phyloP scores from a whole-genome alignment of 2,113 vertebrate species.

The Pseudopodoces humilis region DNA sequence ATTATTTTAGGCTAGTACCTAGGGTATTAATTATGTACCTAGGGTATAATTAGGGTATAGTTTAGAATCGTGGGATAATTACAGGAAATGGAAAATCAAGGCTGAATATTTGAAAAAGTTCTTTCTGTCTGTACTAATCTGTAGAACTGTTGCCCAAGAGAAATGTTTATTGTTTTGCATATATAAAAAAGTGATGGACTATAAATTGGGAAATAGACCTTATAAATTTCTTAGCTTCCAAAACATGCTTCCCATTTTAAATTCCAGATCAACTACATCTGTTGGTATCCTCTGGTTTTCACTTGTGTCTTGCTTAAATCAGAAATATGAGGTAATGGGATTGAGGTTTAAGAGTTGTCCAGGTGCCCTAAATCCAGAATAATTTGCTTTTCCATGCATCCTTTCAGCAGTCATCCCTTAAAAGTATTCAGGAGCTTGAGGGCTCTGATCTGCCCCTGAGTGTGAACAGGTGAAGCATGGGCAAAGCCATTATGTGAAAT shows the following conservation, averaged over 20 bases:
- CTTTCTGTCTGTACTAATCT: neutral
- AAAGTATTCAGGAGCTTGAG: neutral
- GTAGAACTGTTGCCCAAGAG: constrained; percentile 6
- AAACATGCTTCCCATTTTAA: neutral
- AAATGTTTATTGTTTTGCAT: constrained; percentile 23
- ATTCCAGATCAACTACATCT: neutral
- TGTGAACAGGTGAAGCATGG: neutral
- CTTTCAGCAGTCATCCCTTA: neutral
- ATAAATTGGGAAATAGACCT: neutral
- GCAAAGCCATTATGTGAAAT: neutral
- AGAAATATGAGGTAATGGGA: neutral
- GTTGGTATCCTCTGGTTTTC: neutral
- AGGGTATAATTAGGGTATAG: constrained; percentile 57
- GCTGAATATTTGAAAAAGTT: constrained; percentile 5
- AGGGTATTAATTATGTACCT: constrained; percentile 52
- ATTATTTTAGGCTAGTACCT: constrained; percentile 53
- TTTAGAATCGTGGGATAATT: constrained; percentile 37
- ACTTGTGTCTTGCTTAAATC: neutral
- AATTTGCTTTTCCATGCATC: neutral
- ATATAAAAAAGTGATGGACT: neutral
- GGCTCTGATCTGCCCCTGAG: neutral
- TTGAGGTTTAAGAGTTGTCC: neutral
- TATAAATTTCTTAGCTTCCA: neutral
- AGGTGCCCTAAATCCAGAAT: neutral
- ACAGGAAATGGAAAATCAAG: constrained; percentile 12